Percentiles rank a stretch among this genome's conserved stretches.
Conservation (phyloP, 2,113 vertebrate genomes). For the Tupaia chinensis region DNA sequence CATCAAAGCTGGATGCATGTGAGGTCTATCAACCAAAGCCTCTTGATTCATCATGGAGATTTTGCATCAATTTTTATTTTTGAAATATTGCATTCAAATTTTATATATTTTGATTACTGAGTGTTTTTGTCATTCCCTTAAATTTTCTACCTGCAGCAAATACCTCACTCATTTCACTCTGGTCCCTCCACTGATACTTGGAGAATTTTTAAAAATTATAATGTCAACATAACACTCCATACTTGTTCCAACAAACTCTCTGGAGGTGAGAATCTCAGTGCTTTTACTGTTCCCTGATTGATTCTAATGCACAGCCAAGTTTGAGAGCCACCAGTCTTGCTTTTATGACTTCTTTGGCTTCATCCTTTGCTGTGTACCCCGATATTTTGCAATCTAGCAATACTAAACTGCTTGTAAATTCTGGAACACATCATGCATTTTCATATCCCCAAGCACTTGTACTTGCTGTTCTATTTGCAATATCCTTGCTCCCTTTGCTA, state of each 20-base stretch:
- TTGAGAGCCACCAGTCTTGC: background rate
- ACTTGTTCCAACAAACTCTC: background rate
- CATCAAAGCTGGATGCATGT: no score
- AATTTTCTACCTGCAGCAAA: background rate
- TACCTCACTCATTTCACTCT: background rate
- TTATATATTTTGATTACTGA: slow-evolving; percentile 20
- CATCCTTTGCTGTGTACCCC: background rate
- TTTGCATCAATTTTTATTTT: slow-evolving; percentile 25
- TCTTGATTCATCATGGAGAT: background rate
- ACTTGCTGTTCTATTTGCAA: background rate
- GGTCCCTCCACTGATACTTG: background rate
- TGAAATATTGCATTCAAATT: background rate
- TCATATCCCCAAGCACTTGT: background rate
- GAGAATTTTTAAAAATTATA: background rate
- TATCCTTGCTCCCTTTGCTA: background rate
- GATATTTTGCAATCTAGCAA: background rate
- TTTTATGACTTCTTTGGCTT: background rate
- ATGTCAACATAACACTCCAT: background rate
- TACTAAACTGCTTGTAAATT: background rate
- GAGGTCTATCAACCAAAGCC: no score
- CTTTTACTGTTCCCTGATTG: background rate
- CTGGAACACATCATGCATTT: background rate
- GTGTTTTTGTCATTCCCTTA: background rate
- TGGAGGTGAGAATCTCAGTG: background rate
- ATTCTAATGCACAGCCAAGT: background rate